Evolutionary conservation across 1,140 invertebrate species (phyloP).

Genomic region (Dreissena polymorpha): DNA sequence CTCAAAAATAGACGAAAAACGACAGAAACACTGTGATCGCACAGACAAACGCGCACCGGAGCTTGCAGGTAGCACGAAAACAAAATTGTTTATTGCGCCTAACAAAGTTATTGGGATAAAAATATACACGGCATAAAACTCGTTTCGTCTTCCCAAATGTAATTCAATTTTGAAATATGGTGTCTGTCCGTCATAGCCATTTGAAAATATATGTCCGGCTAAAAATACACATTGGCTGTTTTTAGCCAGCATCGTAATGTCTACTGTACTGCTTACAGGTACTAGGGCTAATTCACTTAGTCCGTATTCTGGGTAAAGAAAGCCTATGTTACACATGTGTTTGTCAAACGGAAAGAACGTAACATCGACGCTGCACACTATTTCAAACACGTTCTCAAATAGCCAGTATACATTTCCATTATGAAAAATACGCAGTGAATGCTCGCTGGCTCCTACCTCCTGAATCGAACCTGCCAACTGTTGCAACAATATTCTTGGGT

Average conservation of each 20-base stretch:
- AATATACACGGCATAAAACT: slow-evolving; percentile 81
- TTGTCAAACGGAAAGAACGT: slow-evolving; percentile 23
- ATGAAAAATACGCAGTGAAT: not conserved
- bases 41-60: slow-evolving; percentile 82
- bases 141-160: slow-evolving; percentile 1
- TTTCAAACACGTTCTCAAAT: not conserved
- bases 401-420: not conserved
- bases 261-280: no score
- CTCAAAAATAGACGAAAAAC: slow-evolving; percentile 82
- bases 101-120: slow-evolving; percentile 83
- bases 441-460: not conserved
- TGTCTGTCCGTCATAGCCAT: no score
- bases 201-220: no score
- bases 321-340: slow-evolving; percentile 16
- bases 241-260: no score
- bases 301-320: not conserved
- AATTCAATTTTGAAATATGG: not conserved
- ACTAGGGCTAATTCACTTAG: no score
- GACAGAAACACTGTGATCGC: slow-evolving; percentile 82
- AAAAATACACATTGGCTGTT: no score
- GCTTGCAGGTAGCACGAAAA: slow-evolving; percentile 83
- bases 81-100: slow-evolving; percentile 81
- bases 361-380: slow-evolving; percentile 9
- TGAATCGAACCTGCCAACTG: not conserved
- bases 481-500: slow-evolving; percentile 4